Base-by-base conservation (phyloP, 2,797 vertebrate species). In the Mus caroli region DNA sequence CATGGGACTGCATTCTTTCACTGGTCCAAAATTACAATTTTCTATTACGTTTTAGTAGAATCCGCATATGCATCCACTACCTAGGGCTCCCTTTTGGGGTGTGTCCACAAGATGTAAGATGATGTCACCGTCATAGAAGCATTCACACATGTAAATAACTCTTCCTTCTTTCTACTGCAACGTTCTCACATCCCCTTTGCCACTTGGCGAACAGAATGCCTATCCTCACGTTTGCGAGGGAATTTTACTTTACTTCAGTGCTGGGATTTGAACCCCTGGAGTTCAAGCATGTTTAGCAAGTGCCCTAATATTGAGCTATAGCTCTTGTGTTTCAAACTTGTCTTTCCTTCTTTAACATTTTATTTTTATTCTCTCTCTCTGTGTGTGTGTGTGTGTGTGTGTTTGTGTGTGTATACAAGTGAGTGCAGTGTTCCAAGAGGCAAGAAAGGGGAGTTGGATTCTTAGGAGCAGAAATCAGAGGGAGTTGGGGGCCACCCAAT, bases 131-230 rank as follows among this genome's bases (percentile, higher is more conserved):
- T 37, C 75, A 79, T 24, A 89, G 52, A 79, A 54, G 34, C 37
- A 46, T 20, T 11, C 20, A 52, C 15, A 15, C 10, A 93, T 78
- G 80, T 3, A 19, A 9, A 50, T n/a, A 37, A 83, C 87, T 54
- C 85, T 69, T 50, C 46, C 15, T 50, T 31, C 69, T 76, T 54
- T 46, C 73, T 69, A 82, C 19, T 91, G 88, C 50, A 67, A 82
- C 64, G n/a, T 91, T 90, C 75, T 77, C 52, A 84, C 22, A 31
- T 90, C 93, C 83, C 37, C 88, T 71, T 86, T 87, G 56, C 75
- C 19, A 80, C 60, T 34, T 26, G 91, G 88, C 77, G 40, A 94
- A 82, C 28, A 87, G 75, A 95, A 71, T 26, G 79, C 22, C 22
- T 37, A 54, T 54, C 28, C 52, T 91, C n/a, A 56, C 92, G 92